Evolutionary conservation across 2,888 invertebrate species (phyloP).

Genomic region (Latrodectus elegans): DNA sequence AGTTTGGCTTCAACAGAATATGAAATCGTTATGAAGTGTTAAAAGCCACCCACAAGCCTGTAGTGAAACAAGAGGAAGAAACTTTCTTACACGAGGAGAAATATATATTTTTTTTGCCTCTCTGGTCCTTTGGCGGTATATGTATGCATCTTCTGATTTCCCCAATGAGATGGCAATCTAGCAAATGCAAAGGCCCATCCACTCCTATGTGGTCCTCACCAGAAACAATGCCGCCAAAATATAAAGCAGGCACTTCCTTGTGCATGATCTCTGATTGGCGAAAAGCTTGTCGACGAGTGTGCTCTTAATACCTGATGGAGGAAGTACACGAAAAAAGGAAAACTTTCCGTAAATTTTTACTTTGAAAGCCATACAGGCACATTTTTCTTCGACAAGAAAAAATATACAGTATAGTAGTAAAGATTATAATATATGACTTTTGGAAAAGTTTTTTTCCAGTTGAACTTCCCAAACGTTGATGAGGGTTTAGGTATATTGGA

Average conservation of each 20-base stretch:
- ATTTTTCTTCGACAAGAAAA: too few relatives aligned
- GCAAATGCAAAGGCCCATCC: conserved; percentile 32
- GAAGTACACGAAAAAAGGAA: background rate
- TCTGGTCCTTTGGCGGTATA: conserved; percentile 7
- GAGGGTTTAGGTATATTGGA: too few relatives aligned
- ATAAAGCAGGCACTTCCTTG: conserved; percentile 12
- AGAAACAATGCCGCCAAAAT: conserved; percentile 30
- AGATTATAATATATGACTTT: too few relatives aligned
- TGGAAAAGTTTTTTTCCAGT: too few relatives aligned
- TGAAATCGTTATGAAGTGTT: conserved; percentile 67
- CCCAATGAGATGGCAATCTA: conserved; percentile 61
- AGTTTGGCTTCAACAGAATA: conserved; percentile 36
- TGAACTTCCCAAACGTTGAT: too few relatives aligned
- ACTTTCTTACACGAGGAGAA: background rate
- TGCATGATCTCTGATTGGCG: conserved; percentile 40
- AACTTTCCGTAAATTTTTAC: background rate
- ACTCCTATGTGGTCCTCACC: conserved; percentile 6
- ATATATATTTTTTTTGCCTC: background rate
- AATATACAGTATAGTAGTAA: too few relatives aligned
- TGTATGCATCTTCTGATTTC: conserved; percentile 62
- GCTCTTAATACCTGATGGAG: background rate
- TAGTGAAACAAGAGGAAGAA: background rate
- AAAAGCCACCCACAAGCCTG: conserved; percentile 41
- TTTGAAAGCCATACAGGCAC: too few relatives aligned
- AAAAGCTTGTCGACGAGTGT: background rate